Conservation (phyloP, 2,113 vertebrate species). For the Istiophorus platypterus region DNA sequence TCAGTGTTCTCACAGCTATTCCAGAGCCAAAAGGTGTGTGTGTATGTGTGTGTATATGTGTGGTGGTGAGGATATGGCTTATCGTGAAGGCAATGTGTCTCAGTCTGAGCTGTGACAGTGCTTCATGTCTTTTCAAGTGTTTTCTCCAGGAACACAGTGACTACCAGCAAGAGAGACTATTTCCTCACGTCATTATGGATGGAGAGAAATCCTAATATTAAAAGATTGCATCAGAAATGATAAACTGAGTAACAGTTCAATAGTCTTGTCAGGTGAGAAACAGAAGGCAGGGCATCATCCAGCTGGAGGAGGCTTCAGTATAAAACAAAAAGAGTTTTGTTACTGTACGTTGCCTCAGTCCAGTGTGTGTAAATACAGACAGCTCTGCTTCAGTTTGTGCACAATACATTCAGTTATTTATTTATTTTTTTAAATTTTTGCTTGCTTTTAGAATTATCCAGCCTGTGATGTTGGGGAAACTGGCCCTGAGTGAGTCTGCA, state of each 20-base stretch:
- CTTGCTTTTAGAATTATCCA: background rate
- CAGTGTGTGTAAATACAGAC: background rate
- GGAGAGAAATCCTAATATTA: slow-evolving; percentile 21
- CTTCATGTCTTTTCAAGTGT: background rate
- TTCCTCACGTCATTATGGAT: slow-evolving; percentile 14
- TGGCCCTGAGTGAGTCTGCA: background rate
- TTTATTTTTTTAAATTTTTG: background rate
- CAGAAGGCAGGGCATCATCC: slow-evolving; percentile 4
- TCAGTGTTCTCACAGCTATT: slow-evolving; percentile 5
- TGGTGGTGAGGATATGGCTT: background rate
- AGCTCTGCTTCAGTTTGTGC: background rate
- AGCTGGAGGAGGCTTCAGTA: background rate
- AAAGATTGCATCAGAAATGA: slow-evolving; percentile 6
- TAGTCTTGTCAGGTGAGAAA: slow-evolving; percentile 21
- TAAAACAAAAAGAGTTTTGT: background rate
- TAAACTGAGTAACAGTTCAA: slow-evolving; percentile 15
- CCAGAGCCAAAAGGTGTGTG: background rate
- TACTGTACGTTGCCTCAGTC: background rate
- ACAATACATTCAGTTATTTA: background rate
- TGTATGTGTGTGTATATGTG: background rate
- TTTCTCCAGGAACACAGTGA: background rate
- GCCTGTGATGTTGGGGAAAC: background rate
- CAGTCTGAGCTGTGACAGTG: slow-evolving; percentile 19
- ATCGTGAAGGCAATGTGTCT: slow-evolving; percentile 12
- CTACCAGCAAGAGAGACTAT: background rate